Base-by-base conservation (phyloP, 2,113 vertebrate species). In the Thamnophis sirtalis region DNA sequence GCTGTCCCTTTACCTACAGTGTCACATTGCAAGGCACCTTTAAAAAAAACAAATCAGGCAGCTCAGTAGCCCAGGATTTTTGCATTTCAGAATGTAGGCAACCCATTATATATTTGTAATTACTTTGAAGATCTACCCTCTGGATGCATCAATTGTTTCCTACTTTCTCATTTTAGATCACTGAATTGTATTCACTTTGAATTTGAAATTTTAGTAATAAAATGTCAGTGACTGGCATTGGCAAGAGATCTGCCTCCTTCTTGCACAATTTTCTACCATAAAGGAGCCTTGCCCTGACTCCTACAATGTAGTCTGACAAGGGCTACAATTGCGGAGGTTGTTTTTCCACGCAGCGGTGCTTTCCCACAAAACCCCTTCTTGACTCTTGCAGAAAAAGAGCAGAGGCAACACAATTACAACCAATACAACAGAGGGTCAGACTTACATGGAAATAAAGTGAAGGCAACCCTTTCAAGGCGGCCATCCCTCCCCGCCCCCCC, bases 401-500 rank as follows among this genome's bases (percentile, higher is more conserved):
- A 80, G 73, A 80, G 73, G 17, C 33, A 21, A 21, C 17, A 43
- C 73, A 38, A 38, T 21, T 33, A 17, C 17, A 3, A 4, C 33
- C 73, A 21, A 21, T 1, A 17, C 17, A 80, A 43, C 73, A 43
- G 73, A 38, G 33, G 33, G 17, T 80, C n/a, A n/a, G 43, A 43
- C 43, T 43, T 43, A 43, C 43, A 43, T 43, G 43, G 33, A 43
- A 43, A 80, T 22, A 38, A 80, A 80, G 73, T 43, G 17, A 80
- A 80, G 3, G 33, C 33, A 43, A 80, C 33, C 33, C n/a, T 80
- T 80, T 38, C 43, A 38, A 80, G 33, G 68, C 73, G 43, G 73
- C 33, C 33, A 80, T 3, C 17, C 17, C 6, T 2, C 1, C 3
- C 2, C 33, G 0, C 24, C 10, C 28, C 3, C 11, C 2, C 28